Evolutionary conservation across 2,888 invertebrate species (phyloP).

Genomic region (Caenorhabditis macrosperma): DNA sequence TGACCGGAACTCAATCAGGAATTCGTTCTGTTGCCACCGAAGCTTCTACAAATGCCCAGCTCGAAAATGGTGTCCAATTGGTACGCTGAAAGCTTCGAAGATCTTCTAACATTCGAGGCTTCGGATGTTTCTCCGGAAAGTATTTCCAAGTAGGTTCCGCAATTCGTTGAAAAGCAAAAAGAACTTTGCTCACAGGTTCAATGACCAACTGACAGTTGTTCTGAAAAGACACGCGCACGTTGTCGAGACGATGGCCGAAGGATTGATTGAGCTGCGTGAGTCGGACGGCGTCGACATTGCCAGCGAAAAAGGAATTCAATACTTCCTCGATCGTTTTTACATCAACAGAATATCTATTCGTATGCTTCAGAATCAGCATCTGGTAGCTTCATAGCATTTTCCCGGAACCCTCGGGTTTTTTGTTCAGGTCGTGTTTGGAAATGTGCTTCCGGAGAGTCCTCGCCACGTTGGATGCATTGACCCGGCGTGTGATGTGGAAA

Average conservation of each 20-base stretch:
- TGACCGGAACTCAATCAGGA: too few relatives aligned
- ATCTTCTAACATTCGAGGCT: slow-evolving; percentile 94
- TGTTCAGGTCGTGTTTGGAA: slow-evolving; percentile 81
- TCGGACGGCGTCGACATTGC: slow-evolving; percentile 88
- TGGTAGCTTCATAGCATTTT: slow-evolving; percentile 56
- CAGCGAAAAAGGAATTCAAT: slow-evolving; percentile 90
- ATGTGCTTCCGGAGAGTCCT: slow-evolving; percentile 81
- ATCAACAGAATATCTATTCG: slow-evolving; percentile 98
- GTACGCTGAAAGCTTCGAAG: slow-evolving; percentile 94
- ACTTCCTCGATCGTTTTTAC: slow-evolving; percentile 97
- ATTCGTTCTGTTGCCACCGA: slow-evolving; percentile 94
- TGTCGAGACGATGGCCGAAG: slow-evolving; percentile 97
- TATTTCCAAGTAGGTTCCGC: slow-evolving; percentile 52
- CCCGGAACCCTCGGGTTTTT: neutral
- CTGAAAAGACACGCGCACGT: slow-evolving; percentile 96
- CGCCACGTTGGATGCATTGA: slow-evolving; percentile 95
- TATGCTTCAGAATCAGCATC: slow-evolving; percentile 99
- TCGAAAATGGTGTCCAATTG: slow-evolving; percentile 93
- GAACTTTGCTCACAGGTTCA: slow-evolving; percentile 70
- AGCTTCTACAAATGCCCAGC: slow-evolving; percentile 92
- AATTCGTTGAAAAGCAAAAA: neutral
- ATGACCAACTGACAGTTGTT: slow-evolving; percentile 82
- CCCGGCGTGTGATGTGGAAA: slow-evolving; percentile 92
- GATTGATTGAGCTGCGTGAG: slow-evolving; percentile 95
- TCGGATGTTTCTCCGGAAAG: slow-evolving; percentile 80